Evolutionary conservation across 1,140 invertebrate genomes (phyloP).

Genomic region (Trypoxylus dichotomus): DNA sequence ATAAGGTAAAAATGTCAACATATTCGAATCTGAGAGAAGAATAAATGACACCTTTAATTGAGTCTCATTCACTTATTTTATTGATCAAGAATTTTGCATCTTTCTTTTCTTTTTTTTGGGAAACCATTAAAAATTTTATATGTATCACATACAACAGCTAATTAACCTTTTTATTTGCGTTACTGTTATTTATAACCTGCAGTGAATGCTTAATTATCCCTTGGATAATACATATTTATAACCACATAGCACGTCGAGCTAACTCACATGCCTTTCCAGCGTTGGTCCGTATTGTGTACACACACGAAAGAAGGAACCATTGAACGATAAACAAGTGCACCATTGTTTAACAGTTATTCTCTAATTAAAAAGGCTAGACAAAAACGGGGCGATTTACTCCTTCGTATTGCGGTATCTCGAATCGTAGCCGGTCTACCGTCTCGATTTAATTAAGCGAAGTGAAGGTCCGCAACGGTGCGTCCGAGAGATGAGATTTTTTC

Average conservation of each 20-base stretch:
- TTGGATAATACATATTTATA: background rate
- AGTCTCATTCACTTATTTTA: no score
- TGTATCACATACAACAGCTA: no score
- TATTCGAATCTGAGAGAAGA: no score
- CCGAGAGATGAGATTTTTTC: background rate
- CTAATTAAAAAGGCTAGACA: background rate
- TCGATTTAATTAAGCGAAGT: background rate
- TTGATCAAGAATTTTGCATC: no score
- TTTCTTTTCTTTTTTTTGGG: no score
- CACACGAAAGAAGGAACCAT: background rate
- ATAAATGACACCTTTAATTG: no score
- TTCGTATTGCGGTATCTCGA: background rate
- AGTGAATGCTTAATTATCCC: background rate
- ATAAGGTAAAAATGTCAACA: no score
- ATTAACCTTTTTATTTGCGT: background rate
- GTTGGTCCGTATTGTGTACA: no score
- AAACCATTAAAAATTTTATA: no score
- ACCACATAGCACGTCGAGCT: background rate
- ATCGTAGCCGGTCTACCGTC: background rate
- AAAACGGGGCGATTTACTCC: background rate
- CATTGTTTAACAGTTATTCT: background rate
- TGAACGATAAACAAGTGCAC: background rate
- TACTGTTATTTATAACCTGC: background rate
- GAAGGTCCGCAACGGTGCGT: background rate
- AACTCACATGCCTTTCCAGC: background rate